Percentiles rank a stretch among this genome's conserved stretches.
Evolutionary conservation across 2,888 invertebrate species (phyloP).

Genomic region (Brachylomia viminalis): DNA sequence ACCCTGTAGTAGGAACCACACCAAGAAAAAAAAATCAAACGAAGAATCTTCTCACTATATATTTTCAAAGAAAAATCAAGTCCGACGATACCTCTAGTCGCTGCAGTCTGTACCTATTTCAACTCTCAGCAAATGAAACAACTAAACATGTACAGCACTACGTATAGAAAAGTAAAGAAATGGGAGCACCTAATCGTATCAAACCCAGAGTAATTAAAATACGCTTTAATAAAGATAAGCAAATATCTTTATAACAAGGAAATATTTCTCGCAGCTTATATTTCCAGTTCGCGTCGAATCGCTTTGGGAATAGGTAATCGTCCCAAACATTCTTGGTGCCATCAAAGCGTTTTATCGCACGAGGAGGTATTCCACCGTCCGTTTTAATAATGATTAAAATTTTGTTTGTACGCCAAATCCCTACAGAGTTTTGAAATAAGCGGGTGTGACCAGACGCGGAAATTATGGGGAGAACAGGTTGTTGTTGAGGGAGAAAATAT

Average conservation of each 20-base stretch:
- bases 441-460: conserved; percentile 48
- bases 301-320: conserved; percentile 65
- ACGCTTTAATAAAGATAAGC: conserved; percentile 43
- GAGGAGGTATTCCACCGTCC: conserved; percentile 61
- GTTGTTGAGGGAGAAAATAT: background rate
- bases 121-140: background rate
- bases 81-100: no score
- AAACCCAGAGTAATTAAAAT: conserved; percentile 27
- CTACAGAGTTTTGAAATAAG: conserved; percentile 60
- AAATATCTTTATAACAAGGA: conserved; percentile 42
- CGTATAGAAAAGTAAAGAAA: background rate
- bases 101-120: background rate
- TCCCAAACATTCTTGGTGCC: conserved; percentile 63
- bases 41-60: background rate
- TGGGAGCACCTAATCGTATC: background rate
- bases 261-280: conserved; percentile 51
- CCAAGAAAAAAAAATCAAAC: no score
- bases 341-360: conserved; percentile 69
- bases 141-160: background rate
- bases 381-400: conserved; percentile 70
- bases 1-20: background rate
- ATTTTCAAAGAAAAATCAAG: background rate
- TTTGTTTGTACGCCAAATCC: conserved; percentile 64
- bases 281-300: conserved; percentile 50
- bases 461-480: conserved; percentile 34